Evolutionary conservation across 1,140 invertebrate species (phyloP).

Genomic region (Colletes gigas): DNA sequence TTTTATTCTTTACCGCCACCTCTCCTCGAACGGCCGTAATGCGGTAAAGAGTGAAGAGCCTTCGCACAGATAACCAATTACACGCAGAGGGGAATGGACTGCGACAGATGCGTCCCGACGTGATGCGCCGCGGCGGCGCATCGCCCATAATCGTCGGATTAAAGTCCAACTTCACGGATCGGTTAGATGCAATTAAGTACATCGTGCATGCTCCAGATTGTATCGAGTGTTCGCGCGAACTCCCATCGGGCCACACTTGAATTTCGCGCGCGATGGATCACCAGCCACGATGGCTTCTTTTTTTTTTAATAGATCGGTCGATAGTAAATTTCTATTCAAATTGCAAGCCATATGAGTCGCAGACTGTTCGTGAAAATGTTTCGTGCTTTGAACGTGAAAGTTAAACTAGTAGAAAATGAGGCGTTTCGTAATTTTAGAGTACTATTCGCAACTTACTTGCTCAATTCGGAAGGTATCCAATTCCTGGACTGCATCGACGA

Average conservation of each 20-base stretch:
- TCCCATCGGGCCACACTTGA: slow-evolving; percentile 38
- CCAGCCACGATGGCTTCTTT: neutral
- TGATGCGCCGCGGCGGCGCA: slow-evolving; percentile 67
- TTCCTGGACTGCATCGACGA: too few species aligned
- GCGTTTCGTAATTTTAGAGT: too few species aligned
- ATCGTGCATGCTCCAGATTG: slow-evolving; percentile 55
- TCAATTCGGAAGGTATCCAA: too few species aligned
- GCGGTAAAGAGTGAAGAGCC: slow-evolving; percentile 78
- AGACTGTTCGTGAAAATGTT: neutral
- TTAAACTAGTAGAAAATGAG: too few species aligned
- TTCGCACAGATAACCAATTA: slow-evolving; percentile 82
- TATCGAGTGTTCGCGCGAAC: slow-evolving; percentile 48
- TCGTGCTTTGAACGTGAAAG: neutral
- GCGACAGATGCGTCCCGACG: slow-evolving; percentile 79
- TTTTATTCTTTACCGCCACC: slow-evolving; percentile 60
- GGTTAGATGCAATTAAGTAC: slow-evolving; percentile 66
- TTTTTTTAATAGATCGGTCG: neutral
- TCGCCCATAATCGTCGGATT: slow-evolving; percentile 76
- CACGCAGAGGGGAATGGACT: slow-evolving; percentile 58
- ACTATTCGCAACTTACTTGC: too few species aligned
- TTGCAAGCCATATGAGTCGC: neutral
- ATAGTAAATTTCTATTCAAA: neutral
- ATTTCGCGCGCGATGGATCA: slow-evolving; percentile 29
- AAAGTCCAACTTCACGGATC: slow-evolving; percentile 65
- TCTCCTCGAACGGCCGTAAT: slow-evolving; percentile 75